Conservation (phyloP, 2,888 invertebrate genomes). For the Diarsia brunnea region DNA sequence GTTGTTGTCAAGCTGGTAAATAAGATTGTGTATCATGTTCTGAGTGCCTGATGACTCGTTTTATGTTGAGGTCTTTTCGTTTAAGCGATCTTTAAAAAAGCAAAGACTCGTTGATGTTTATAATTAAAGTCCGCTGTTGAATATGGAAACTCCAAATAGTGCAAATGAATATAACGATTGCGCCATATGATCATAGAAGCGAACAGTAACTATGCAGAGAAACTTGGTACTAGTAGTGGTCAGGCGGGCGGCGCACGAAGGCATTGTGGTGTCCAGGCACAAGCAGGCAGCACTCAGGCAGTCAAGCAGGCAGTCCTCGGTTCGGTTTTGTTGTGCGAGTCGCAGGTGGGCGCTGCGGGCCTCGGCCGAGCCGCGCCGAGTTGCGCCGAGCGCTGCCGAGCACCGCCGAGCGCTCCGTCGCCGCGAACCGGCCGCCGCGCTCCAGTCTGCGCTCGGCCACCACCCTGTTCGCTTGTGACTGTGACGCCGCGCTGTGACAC, state of each 20-base stretch:
- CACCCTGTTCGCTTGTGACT: conserved; percentile 80
- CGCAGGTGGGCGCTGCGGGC: conserved; percentile 87
- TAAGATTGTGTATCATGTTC: conserved; percentile 48
- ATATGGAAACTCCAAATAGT: conserved; percentile 13
- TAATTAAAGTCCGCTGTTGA: conserved; percentile 6
- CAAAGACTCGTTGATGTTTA: conserved; percentile 1
- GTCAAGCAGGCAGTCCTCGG: conserved; percentile 69
- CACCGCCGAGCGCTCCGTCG: conserved; percentile 73
- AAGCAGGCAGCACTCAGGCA: conserved; percentile 64
- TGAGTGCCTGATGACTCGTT: conserved; percentile 32
- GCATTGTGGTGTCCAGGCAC: conserved; percentile 75
- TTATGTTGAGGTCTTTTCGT: conserved; percentile 19
- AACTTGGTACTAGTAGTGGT: conserved; percentile 77
- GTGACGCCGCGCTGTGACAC: conserved; percentile 87
- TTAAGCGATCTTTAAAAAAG: neutral
- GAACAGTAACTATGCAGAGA: conserved; percentile 12
- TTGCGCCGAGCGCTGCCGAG: conserved; percentile 62
- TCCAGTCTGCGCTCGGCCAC: conserved; percentile 88
- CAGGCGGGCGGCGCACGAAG: conserved; percentile 70
- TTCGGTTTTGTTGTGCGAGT: conserved; percentile 87
- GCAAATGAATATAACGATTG: conserved; percentile 18
- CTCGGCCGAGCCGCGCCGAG: conserved; percentile 77
- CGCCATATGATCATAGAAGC: conserved; percentile 60
- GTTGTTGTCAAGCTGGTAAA: conserved; percentile 68
- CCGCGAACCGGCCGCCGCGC: conserved; percentile 67